Percentiles rank a stretch among this genome's conserved stretches.
These are phyloP conservation scores for Andrena haemorrhoa DNA, from an alignment of 2,888 invertebrate species.

Conservation along the genomic window DNA sequence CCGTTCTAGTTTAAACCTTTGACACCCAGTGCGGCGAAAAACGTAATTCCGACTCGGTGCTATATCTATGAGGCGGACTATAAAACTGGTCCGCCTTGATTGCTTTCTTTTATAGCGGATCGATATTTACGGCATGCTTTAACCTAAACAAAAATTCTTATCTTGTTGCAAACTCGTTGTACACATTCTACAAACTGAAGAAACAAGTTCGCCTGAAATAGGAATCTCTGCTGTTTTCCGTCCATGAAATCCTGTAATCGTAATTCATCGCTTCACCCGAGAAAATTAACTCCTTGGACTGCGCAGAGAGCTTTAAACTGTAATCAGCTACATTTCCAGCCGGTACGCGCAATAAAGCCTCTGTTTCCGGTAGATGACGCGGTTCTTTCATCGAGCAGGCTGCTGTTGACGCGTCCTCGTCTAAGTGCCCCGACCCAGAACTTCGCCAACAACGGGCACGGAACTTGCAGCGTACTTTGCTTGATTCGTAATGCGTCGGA, in stretches of 20 bases:
- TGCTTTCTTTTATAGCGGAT: not conserved
- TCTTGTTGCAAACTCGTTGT: not conserved
- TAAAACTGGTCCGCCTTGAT: not conserved
- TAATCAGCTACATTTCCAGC: slow-evolving; percentile 26
- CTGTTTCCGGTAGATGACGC: slow-evolving; percentile 24
- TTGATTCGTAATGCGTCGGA: slow-evolving; percentile 19
- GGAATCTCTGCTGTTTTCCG: not conserved
- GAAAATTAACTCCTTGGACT: slow-evolving; percentile 40
- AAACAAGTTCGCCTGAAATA: not conserved
- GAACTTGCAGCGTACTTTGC: slow-evolving; percentile 4
- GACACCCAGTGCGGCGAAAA: slow-evolving; percentile 2
- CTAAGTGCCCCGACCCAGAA: not conserved
- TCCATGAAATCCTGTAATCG: not conserved
- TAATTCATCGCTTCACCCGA: not conserved
- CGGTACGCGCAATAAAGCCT: slow-evolving; percentile 6
- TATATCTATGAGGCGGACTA: not conserved
- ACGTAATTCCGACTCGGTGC: not conserved
- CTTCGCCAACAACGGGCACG: not conserved
- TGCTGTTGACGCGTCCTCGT: not conserved
- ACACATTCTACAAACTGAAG: not conserved
- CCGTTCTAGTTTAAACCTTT: slow-evolving; percentile 6
- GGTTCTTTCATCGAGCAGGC: slow-evolving; percentile 18
- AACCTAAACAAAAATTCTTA: slow-evolving; percentile 33
- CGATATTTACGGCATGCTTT: not conserved
- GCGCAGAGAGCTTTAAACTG: slow-evolving; percentile 9